phyloP scores from a whole-genome alignment of 2,888 invertebrate species.

The Aricia artaxerxes region DNA sequence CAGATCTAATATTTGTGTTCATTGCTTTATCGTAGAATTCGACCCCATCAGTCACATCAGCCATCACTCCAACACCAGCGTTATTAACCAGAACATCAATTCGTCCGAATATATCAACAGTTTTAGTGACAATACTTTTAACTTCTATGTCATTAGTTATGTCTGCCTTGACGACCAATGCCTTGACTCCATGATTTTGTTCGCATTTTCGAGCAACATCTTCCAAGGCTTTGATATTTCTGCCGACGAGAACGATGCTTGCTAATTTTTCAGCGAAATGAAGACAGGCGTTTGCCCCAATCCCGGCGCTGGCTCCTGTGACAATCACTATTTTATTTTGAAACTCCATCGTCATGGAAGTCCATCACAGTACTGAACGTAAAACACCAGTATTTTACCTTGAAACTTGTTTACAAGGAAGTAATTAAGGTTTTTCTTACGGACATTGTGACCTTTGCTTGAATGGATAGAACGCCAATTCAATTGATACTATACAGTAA shows the following conservation, averaged over 20 bases:
- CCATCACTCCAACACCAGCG: constrained; percentile 89
- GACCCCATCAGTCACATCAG: constrained; percentile 89
- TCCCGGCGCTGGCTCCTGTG: constrained; percentile 87
- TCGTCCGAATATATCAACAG: constrained; percentile 83
- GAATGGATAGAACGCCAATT: neutral
- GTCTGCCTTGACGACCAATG: constrained; percentile 83
- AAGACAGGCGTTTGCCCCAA: constrained; percentile 85
- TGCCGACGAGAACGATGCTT: constrained; percentile 83
- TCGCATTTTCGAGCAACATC: constrained; percentile 82
- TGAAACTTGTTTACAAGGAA: neutral
- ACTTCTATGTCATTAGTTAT: constrained; percentile 84
- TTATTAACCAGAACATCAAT: constrained; percentile 91
- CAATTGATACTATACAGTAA: neutral
- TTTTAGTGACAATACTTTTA: constrained; percentile 82
- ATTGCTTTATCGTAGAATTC: constrained; percentile 91
- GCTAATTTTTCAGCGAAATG: constrained; percentile 85
- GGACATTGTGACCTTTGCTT: neutral
- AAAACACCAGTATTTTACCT: neutral
- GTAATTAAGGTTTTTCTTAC: constrained; percentile 6
- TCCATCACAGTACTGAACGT: constrained; percentile 33
- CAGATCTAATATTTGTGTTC: constrained; percentile 89
- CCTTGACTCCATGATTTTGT: constrained; percentile 62
- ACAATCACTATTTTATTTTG: constrained; percentile 81
- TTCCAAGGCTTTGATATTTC: constrained; percentile 84
- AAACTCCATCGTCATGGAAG: constrained; percentile 74